Evolutionary conservation across 2,888 invertebrate species (phyloP).

Genomic region (Plagiodera versicolora): DNA sequence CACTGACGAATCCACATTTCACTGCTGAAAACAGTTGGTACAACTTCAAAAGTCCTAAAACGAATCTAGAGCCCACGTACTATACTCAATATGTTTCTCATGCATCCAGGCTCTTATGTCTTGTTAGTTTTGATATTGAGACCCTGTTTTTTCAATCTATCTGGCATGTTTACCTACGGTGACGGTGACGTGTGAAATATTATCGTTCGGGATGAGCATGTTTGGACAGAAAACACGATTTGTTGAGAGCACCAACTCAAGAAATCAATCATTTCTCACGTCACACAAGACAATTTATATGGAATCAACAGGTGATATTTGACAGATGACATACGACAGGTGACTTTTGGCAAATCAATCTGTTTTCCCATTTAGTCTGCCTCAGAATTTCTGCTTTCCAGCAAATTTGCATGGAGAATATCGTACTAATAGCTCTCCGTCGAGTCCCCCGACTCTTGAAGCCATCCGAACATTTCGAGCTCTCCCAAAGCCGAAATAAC

Average conservation of each 20-base stretch:
- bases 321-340: too few species aligned
- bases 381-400: neutral
- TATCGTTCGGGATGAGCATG: neutral
- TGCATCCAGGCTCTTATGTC: slow-evolving; percentile 16
- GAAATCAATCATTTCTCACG: too few species aligned
- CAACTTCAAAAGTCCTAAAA: too few species aligned
- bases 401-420: slow-evolving; percentile 12
- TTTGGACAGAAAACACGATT: neutral
- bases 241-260: too few species aligned
- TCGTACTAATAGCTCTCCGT: slow-evolving; percentile 10
- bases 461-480: slow-evolving; percentile 15
- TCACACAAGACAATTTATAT: too few species aligned
- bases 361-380: neutral
- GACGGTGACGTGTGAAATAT: neutral
- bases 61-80: neutral
- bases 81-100: slow-evolving; percentile 11
- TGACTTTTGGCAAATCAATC: neutral
- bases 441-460: slow-evolving; percentile 8
- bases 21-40: too few species aligned
- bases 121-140: slow-evolving; percentile 16
- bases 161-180: slow-evolving; percentile 1
- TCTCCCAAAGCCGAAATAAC: slow-evolving; percentile 14
- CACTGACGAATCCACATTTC: too few species aligned
- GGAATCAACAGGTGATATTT: too few species aligned
- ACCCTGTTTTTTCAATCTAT: slow-evolving; percentile 9